phyloP scores from a whole-genome alignment of 2,113 vertebrate genomes.

The Stictonetta naevosa region DNA sequence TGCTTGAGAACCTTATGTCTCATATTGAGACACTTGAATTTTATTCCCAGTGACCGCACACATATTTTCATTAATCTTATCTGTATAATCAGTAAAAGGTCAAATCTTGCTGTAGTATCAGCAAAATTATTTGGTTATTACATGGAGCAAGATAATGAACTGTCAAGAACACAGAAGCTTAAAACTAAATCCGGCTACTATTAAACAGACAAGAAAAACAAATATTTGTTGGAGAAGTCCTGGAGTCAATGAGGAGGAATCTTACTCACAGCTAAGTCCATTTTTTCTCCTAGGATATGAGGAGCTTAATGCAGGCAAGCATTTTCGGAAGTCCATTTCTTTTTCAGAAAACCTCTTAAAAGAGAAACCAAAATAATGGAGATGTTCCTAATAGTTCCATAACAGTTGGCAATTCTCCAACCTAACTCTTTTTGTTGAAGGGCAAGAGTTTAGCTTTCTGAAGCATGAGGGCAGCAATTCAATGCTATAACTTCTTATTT shows the following conservation, averaged over 20 bases:
- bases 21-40: neutral
- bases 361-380: neutral
- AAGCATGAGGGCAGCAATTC: neutral
- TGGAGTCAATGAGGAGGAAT: neutral
- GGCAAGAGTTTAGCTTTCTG: neutral
- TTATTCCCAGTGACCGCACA: neutral
- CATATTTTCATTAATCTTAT: neutral
- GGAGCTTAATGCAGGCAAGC: neutral
- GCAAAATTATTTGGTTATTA: neutral
- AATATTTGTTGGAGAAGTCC: neutral
- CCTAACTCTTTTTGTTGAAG: neutral
- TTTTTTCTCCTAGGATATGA: neutral
- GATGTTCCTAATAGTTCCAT: neutral
- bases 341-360: neutral
- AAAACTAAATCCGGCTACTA: neutral
- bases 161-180: neutral
- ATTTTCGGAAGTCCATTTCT: neutral
- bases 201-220: neutral
- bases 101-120: neutral
- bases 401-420: neutral
- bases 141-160: neutral
- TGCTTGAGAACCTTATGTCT: neutral
- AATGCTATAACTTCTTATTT: neutral
- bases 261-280: neutral
- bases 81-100: neutral